Base-by-base conservation (phyloP, 2,888 invertebrate genomes). In the Cerastis rubricosa region DNA sequence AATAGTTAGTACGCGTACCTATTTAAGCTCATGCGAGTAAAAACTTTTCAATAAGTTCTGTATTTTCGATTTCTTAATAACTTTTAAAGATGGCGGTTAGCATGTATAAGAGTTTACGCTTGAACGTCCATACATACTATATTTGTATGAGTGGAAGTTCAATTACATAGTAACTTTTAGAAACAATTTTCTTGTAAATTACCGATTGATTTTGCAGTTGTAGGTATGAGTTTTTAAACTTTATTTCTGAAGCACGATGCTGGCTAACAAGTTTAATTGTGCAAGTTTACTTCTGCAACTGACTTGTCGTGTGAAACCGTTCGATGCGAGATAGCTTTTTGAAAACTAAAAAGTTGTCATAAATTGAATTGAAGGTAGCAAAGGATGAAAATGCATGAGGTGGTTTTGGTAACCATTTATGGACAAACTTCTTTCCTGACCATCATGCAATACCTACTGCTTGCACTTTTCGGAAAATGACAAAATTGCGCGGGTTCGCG, bases 1-100 rank as follows among this genome's bases (percentile, higher is more conserved):
- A 82, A 78, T 78, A 68, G 49, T 80, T 64, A 66, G n/a, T 54
- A 45, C 70, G 35, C 43, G 19, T 57, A 85, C 51, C 71, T 57
- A 74, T 71, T 64, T 64, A 73, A 73, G 68, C 54, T 51, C 67
- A 57, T 43, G 49, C 65, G 59, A 40, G 45, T 69, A 64, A 35
- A n/a, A 71, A 79, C 19, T 64, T 64, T 79, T 79, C 45, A 79
- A 66, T 85, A 40, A 67, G 25, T 54, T 59, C 35, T 19, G 12
- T 67, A 54, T 76, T 81, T 45, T 12, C 9, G 8, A 79, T 64
- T 54, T 67, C 17, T n/a, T n/a, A 80, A 80, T 64, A 49, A 59
- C 29, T 14, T 66, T 81, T 45, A 6, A 47, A 43, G 51, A 54
- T 64, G 45, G 29, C 3, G 51, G 17, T 51, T 66, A 25, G 14